These are phyloP conservation scores for Myiozetetes cayanensis DNA, from an alignment of 2,113 vertebrate species.

Conservation along the genomic window DNA sequence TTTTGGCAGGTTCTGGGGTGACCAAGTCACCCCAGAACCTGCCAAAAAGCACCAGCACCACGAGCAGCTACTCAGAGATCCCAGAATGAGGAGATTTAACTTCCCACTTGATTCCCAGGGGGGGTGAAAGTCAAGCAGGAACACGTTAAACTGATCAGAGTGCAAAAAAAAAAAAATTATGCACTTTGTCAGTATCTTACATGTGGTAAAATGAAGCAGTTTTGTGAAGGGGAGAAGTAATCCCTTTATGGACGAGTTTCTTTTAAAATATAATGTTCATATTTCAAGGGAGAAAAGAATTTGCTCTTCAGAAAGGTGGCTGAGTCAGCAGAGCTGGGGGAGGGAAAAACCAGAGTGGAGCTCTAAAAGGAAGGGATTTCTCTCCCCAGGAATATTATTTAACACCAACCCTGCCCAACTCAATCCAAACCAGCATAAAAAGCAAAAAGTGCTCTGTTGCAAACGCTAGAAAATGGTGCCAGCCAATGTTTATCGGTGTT, in stretches of 20 bases:
- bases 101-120: too few relatives aligned
- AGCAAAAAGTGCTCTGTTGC: not conserved
- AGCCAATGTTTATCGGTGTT: fast-evolving
- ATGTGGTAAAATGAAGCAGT: fast-evolving
- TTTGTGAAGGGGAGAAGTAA: not conserved
- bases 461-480: fast-evolving
- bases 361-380: not conserved
- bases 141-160: not conserved
- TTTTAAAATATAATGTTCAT: not conserved
- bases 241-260: not conserved
- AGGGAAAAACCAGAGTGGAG: not conserved
- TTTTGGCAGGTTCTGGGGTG: too few relatives aligned
- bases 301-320: not conserved
- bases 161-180: not conserved
- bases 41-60: not conserved
- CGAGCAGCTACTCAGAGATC: not conserved
- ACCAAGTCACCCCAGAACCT: not conserved
- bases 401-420: not conserved
- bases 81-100: not conserved
- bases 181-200: not conserved
- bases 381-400: not conserved
- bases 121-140: not conserved
- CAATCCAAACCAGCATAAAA: not conserved
- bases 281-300: not conserved
- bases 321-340: not conserved